Evolutionary conservation across 2,797 vertebrate species (phyloP), one percentile per base, ranked within the genome.

Genomic region (Salarias fasciatus): DNA sequence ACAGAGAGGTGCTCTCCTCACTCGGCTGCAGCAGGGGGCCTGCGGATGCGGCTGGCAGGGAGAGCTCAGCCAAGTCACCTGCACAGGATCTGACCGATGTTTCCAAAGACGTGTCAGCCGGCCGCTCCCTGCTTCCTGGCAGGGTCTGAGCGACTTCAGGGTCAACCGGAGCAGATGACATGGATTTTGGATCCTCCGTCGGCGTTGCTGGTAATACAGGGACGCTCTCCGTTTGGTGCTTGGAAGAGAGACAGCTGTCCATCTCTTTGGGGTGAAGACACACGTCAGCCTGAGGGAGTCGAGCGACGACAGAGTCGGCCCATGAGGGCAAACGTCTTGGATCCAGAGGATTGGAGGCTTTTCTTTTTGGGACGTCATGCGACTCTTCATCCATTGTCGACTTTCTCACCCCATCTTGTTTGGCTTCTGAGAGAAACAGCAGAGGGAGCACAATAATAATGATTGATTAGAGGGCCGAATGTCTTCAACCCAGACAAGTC

Each of bases 51-150:
- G 18, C 44, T 47, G 42, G 53, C 14, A 41, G n/a, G 18, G 14
- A 11, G 6, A 57, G 13, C 2, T 54, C 3, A 0, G 14, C 24
- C 1, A 24, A n/a, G 6, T 36, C 48, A 31, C 0, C 11, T 11
- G 24, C 50, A 42, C 4, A 12, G 30, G 15, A 5, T 8, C 8
- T 37, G 13, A n/a, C 9, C 10, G 48, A 35, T 4, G 63, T 10
- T 28, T 75, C 47, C 33, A 38, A 10, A 44, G 52, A 31, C 47
- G n/a, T 7, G 24, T 42, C 64, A 29, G 55, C 51, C 47, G 37
- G 7, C 15, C 66, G 55, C 65, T 79, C 80, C 15, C 38, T 64
- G 45, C n/a, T n/a, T 24, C 18, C 18, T 24, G 9, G 6, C 4
- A 5, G 3, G 9, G 8, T 45, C 53, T 48, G 57, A 62, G 3